Evolutionary conservation across 2,113 vertebrate genomes (phyloP).

Genomic region (Aldabrachelys gigantea): DNA sequence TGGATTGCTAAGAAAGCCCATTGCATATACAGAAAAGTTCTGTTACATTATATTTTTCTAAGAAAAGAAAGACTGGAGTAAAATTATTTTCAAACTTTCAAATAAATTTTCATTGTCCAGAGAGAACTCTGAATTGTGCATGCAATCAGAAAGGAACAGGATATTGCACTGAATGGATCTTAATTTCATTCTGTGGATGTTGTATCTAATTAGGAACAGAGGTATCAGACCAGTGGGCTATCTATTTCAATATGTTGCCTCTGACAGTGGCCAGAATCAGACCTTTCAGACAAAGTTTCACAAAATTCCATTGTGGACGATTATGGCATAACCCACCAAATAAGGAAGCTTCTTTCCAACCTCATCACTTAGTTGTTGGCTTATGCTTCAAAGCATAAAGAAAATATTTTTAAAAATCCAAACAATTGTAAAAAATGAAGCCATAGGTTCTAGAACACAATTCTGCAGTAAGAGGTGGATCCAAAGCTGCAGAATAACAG

Average conservation of each 20-base stretch:
- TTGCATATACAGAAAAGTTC: not conserved
- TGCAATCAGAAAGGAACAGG: not conserved
- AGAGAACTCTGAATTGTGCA: not conserved
- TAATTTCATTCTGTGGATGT: not conserved
- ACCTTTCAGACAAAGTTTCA: constrained; percentile 35
- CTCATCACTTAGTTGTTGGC: not conserved
- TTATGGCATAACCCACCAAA: not conserved
- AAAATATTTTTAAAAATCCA: not conserved
- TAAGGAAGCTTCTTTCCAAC: not conserved
- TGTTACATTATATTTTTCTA: constrained; percentile 15
- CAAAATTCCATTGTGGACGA: not conserved
- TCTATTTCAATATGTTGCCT: fast-evolving
- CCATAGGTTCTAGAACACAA: not conserved
- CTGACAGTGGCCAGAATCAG: constrained; percentile 2
- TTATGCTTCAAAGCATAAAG: not conserved
- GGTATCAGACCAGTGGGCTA: not conserved
- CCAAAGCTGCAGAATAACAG: not conserved
- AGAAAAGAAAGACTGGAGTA: constrained; percentile 15
- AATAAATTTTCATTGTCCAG: not conserved
- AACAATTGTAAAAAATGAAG: constrained; percentile 6
- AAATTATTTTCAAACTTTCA: not conserved
- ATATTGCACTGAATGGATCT: not conserved
- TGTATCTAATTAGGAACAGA: not conserved
- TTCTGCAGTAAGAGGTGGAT: not conserved
- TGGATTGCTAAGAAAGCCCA: constrained; percentile 15